Percentiles rank a stretch among this genome's conserved stretches.
Evolutionary conservation across 2,888 invertebrate genomes (phyloP).

Genomic region (Macroteleia sp.): DNA sequence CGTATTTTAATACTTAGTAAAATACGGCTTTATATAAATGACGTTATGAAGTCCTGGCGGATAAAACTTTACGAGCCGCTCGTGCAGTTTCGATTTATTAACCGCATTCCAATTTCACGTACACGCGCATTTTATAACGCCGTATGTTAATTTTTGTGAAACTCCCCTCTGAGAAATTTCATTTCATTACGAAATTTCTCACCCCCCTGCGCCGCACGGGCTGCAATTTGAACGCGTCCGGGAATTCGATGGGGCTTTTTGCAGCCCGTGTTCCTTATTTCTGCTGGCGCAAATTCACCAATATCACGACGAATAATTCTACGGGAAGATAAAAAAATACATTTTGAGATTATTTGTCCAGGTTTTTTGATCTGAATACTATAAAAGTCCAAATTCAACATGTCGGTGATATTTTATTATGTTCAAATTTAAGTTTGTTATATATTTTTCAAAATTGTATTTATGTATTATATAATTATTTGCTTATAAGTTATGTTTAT

Average conservation of each 20-base stretch:
- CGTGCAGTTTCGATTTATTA: conserved; percentile 30
- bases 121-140: conserved; percentile 26
- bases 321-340: too few relatives aligned
- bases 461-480: too few relatives aligned
- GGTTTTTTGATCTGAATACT: too few relatives aligned
- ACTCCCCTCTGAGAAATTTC: conserved; percentile 45
- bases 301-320: not conserved
- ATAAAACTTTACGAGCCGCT: conserved; percentile 32
- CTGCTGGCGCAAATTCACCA: not conserved
- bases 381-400: too few relatives aligned
- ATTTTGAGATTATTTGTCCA: too few relatives aligned
- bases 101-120: conserved; percentile 37
- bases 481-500: too few relatives aligned
- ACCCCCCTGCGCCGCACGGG: not conserved
- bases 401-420: too few relatives aligned
- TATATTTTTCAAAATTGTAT: too few relatives aligned
- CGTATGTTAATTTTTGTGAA: conserved; percentile 47
- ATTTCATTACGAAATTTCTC: conserved; percentile 51
- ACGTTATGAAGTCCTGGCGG: conserved; percentile 12
- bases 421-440: too few relatives aligned
- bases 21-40: conserved; percentile 22
- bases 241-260: conserved; percentile 31
- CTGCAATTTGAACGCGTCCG: not conserved
- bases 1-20: conserved; percentile 29
- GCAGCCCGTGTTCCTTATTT: conserved; percentile 5